Conservation (phyloP, 2,888 invertebrate genomes). For the Selenia dentaria region DNA sequence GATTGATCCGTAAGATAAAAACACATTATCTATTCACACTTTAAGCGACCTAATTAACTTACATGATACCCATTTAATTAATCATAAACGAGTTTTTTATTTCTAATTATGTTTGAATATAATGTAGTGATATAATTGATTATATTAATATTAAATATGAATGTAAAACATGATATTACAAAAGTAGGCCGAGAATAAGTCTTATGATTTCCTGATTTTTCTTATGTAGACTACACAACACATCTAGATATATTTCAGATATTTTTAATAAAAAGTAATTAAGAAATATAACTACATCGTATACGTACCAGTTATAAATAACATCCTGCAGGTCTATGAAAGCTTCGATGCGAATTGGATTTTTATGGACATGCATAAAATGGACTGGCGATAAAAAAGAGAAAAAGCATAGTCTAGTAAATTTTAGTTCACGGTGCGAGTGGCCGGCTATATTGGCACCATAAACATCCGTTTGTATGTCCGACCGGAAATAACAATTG, state of each 20-base stretch:
- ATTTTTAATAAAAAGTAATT: too few species aligned
- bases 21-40: slow-evolving; percentile 17
- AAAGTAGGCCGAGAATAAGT: too few species aligned
- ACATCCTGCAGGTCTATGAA: slow-evolving; percentile 33
- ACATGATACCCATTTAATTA: slow-evolving; percentile 22
- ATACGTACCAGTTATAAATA: slow-evolving; percentile 11
- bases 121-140: slow-evolving; percentile 17
- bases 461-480: slow-evolving; percentile 66
- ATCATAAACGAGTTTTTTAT: slow-evolving; percentile 14
- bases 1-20: slow-evolving; percentile 14
- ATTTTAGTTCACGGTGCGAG: slow-evolving; percentile 65
- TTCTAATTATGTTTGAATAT: slow-evolving; percentile 12
- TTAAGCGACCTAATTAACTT: slow-evolving; percentile 16
- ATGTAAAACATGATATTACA: too few species aligned
- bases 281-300: too few species aligned
- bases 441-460: slow-evolving; percentile 56
- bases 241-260: too few species aligned
- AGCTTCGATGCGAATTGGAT: slow-evolving; percentile 44
- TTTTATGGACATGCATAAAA: slow-evolving; percentile 55
- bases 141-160: too few species aligned
- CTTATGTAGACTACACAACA: too few species aligned
- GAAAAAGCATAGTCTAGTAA: slow-evolving; percentile 60
- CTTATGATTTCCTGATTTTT: too few species aligned
- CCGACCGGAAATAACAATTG: slow-evolving; percentile 54
- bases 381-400: slow-evolving; percentile 56